Base-by-base conservation (phyloP, 2,797 vertebrate species). In the Myiotriccus ornatus region DNA sequence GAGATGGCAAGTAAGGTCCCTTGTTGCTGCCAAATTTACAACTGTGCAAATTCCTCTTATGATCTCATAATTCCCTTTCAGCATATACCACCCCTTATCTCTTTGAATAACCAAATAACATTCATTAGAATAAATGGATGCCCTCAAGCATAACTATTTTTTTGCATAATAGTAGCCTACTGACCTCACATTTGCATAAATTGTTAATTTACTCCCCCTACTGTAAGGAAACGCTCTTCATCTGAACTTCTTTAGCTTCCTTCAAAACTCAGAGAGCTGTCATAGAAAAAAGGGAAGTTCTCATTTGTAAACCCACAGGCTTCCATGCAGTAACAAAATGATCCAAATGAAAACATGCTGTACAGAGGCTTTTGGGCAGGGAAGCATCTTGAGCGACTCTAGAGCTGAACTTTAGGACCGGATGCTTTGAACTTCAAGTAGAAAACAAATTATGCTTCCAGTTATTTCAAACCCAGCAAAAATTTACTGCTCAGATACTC, bases 161-260 rank as follows among this genome's bases (percentile, higher is more conserved):
- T 69, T 75, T 70, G 10, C 6, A 12, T 75, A 60, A 27, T 16
- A 68, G 3, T 41, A 25, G 16, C 30, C 17, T 63, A 43, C 15
- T 44, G 62, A 30, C 16, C 53, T 53, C 24, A 50, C 32, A 10
- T 56, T 53, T 86, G 18, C 17, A 79, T 83, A 59, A 65, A 57
- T 10, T 83, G 63, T 65, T n/a, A 70, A 68, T 93, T 49, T 81
- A 87, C 71, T 92, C 86, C 87, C 84, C n/a, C 81, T 95, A 32
- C 86, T 89, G 81, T 57, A 89, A 87, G 80, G 20, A 92, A 76
- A 69, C 30, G 5, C 49, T 57, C 43, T 73, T 35, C 24, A 39
- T 30, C 32, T 71, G 35, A 60, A 19, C 28, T 63, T 34, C 39
- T 19, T 43, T 25, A 28, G 1, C 28, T 39, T 17, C 12, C 30